Base-by-base conservation (phyloP, 2,113 vertebrate species). In the Atherinomorus stipes region DNA sequence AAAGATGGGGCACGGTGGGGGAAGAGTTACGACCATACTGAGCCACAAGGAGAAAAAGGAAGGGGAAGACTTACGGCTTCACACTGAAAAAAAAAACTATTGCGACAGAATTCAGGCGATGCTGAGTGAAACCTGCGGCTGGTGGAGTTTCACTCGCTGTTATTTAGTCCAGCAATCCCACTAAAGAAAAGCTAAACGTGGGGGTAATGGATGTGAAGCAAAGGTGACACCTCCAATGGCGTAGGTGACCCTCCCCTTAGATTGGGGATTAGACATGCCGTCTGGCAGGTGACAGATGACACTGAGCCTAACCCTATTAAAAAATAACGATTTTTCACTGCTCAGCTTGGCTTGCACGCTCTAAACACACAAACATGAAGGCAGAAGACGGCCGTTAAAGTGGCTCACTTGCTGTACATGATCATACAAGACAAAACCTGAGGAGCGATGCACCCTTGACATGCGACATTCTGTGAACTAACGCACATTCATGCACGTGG, bases 301-400 rank as follows among this genome's bases (percentile, higher is more conserved):
- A 89, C 86, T 61, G 64, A 66, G 54, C 25, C 85, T 84, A 80
- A 72, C 65, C 69, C 75, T 82, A 93, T 93, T 90, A 93, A 94
- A 90, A 88, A 93, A 71, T 93, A 92, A 93, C 76, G 80, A 89
- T 63, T 79, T 84, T 77, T 86, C 69, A 66, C 73, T 80, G 78
- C 71, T 73, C 58, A 71, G 21, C 82, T 51, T 40, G 64, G 74
- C 67, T n/a, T 51, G 44, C 23, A 50, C 58, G 40, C 52, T 4
- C 60, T 23, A 3, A 50, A 47, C 8, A 44, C 61, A 25, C 22
- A 23, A 11, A 40, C 52, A 78, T 51, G 71, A 28, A 60, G 11
- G 28, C 28, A 37, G 40, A 10, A 12, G 58, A 49, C 63, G 58
- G 22, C 59, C 40, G 52, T 44, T 62, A 50, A 52, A 22, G 78